Percentiles rank a stretch among this genome's conserved stretches.
Conservation (phyloP, 2,888 invertebrate species). For the Nymphalis c-album region DNA sequence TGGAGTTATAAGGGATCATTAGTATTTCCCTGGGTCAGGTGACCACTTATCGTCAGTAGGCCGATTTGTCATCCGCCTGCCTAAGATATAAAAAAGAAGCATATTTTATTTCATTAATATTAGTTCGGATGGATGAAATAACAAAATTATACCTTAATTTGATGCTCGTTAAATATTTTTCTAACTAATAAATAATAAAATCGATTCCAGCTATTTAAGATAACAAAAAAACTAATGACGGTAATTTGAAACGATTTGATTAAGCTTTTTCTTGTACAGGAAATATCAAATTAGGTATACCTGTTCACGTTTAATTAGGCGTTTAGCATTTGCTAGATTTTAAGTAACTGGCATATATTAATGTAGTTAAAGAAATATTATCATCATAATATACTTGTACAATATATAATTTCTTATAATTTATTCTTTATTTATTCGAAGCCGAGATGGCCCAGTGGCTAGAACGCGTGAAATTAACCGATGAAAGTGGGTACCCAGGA, state of each 20-base stretch:
- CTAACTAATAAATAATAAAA: constrained; percentile 29
- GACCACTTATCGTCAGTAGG: no score
- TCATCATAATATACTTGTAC: no score
- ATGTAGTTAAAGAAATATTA: no score
- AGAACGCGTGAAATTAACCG: no score
- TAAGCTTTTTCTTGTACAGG: constrained; percentile 52
- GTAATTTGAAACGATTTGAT: constrained; percentile 47
- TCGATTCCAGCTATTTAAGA: constrained; percentile 35
- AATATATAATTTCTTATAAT: no score
- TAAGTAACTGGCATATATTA: not conserved
- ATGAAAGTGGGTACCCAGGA: no score
- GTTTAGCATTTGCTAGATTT: not conserved
- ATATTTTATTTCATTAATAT: not conserved
- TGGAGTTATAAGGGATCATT: no score
- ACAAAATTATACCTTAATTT: no score
- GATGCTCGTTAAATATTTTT: not conserved
- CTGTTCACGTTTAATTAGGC: constrained; percentile 28
- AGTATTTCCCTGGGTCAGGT: no score
- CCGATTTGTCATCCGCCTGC: not conserved
- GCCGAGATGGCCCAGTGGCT: no score
- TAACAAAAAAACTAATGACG: constrained; percentile 34
- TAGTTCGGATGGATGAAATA: no score
- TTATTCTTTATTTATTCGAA: no score
- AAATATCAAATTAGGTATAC: constrained; percentile 59
- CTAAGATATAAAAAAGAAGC: not conserved